Conservation (phyloP, 1,140 invertebrate species). For the Condylostylus longicornis region DNA sequence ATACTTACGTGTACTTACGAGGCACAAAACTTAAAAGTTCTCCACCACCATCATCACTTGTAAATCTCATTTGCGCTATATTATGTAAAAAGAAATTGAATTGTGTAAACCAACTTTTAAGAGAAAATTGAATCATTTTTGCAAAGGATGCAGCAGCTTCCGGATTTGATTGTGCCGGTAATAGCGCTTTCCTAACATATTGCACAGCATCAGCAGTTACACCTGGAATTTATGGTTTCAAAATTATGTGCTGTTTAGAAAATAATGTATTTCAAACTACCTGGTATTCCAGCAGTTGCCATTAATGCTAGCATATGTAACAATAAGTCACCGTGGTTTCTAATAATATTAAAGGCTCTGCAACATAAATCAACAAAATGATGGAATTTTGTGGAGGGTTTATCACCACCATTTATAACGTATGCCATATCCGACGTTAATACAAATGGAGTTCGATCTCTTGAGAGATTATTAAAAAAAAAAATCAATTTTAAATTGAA, state of each 20-base stretch:
- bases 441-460: slow-evolving; percentile 92
- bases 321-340: slow-evolving; percentile 82
- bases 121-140: slow-evolving; percentile 75
- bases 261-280: no score
- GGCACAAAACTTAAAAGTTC: slow-evolving; percentile 86
- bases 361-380: slow-evolving; percentile 96
- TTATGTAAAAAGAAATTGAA: slow-evolving; percentile 98
- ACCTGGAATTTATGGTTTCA: no score
- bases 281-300: slow-evolving; percentile 84
- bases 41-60: slow-evolving; percentile 66
- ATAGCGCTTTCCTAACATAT: slow-evolving; percentile 80
- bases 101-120: slow-evolving; percentile 81
- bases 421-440: slow-evolving; percentile 98
- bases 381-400: slow-evolving; percentile 86
- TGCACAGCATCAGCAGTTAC: slow-evolving; percentile 80
- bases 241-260: no score
- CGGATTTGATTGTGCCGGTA: slow-evolving; percentile 79
- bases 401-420: slow-evolving; percentile 95
- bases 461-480: slow-evolving; percentile 5
- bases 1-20: slow-evolving; percentile 75
- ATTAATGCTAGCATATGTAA: slow-evolving; percentile 90
- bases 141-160: slow-evolving; percentile 90
- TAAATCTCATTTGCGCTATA: slow-evolving; percentile 82
- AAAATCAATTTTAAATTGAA: slow-evolving; percentile 1
- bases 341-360: slow-evolving; percentile 91